Base-by-base conservation (phyloP, 2,113 vertebrate species). In the Channa argus region DNA sequence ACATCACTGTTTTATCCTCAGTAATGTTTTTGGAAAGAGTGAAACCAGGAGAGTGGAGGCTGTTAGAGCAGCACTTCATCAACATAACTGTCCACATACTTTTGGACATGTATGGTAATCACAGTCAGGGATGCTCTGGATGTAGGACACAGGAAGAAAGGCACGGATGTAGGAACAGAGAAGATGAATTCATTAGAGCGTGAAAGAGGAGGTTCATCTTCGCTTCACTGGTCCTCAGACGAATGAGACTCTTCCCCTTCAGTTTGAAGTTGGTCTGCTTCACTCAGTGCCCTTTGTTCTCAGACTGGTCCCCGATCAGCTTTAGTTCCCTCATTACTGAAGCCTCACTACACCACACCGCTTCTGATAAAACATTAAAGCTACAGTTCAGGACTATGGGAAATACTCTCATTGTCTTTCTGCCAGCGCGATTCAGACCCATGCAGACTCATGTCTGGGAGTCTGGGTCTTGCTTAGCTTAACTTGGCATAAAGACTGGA, bases 151-250 rank as follows among this genome's bases (percentile, higher is more conserved):
- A 15, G 4, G 14, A 33, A 1, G 49, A 50, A 9, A 68, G n/a
- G 3, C 3, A 9, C 43, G 39, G 52, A 54, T 13, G 34, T 10
- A 54, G 34, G 7, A 8, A 24, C 8, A 11, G 39, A 9, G 52
- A 50, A 51, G 9, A 51, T 51, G 53, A 43, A 66, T 54, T 50
- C 59, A 50, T 6, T 3, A 0, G 66, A 77, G 74, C 58, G 37
- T 13, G 15, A 69, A 37, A 62, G 56, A 10, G 39, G 3, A 11
- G 68, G 61, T 50, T 3, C 9, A 45, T 68, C 11, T 6, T 60
- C 36, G 61, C 76, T 33, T 64, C 67, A 0, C n/a, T 52, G 67
- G 34, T 24, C 61, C 8, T 58, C 36, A 11, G 15, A 33, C 49
- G 50, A 66, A 13, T 11, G 5, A 13, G 34, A 53, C 15, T 51